These are phyloP conservation scores for Drosophila setifemur DNA, from an alignment of 1,140 invertebrate genomes.

Conservation along the genomic window DNA sequence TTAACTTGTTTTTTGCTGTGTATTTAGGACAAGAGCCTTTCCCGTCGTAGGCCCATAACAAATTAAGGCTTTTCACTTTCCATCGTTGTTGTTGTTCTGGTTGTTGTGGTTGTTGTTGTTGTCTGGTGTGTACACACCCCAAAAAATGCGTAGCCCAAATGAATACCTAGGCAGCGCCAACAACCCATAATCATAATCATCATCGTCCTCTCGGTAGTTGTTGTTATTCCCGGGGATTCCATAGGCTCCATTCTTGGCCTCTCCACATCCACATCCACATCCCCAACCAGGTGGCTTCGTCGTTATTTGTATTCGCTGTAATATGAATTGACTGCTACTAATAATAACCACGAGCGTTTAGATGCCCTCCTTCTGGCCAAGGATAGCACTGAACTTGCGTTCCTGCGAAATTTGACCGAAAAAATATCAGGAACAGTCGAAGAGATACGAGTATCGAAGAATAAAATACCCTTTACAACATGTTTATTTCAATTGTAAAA, in stretches of 20 bases:
- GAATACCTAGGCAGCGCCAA: constrained; percentile 68
- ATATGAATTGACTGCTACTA: constrained; percentile 74
- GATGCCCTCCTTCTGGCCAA: constrained; percentile 13
- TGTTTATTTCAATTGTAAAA: no score
- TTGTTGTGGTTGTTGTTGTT: constrained; percentile 10
- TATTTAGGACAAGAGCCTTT: constrained; percentile 1
- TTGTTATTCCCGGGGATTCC: background rate
- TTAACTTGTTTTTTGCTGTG: background rate
- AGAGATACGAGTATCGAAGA: background rate
- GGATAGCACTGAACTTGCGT: constrained; percentile 13
- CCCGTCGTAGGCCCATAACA: constrained; percentile 21
- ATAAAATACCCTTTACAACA: background rate
- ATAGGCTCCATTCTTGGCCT: background rate
- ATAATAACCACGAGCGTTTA: constrained; percentile 71
- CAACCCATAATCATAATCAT: constrained; percentile 76
- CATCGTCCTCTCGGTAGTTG: background rate
- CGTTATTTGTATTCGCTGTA: constrained; percentile 73
- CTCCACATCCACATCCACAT: constrained; percentile 10
- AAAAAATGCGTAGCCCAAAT: constrained; percentile 64
- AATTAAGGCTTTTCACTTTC: constrained; percentile 76
- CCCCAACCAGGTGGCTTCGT: constrained; percentile 39
- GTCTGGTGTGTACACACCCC: constrained; percentile 58
- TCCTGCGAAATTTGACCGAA: constrained; percentile 31
- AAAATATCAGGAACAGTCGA: background rate
- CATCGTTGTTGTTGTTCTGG: constrained; percentile 11